These are phyloP conservation scores for Nephrotoma guestfalica DNA, from an alignment of 2,888 invertebrate species.

Conservation along the genomic window DNA sequence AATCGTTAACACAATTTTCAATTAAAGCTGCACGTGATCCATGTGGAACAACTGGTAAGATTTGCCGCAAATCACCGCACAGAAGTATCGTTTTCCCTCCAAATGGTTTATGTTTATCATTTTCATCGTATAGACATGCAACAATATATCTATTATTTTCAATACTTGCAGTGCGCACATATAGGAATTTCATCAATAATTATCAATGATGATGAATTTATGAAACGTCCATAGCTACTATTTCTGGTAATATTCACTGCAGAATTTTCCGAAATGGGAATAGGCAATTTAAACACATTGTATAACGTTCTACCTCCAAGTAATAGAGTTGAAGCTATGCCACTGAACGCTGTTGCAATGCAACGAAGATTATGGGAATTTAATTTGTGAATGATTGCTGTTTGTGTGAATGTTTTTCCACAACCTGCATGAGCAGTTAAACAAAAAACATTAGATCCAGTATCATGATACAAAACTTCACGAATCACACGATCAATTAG, in stretches of 20 bases:
- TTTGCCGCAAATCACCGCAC: no score
- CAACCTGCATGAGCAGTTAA: slow-evolving; percentile 8
- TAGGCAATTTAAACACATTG: slow-evolving; percentile 15
- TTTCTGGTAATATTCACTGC: background rate
- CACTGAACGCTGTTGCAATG: slow-evolving; percentile 8
- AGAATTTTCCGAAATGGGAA: slow-evolving; percentile 7
- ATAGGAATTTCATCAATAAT: slow-evolving; percentile 5
- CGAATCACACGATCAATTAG: slow-evolving; percentile 4
- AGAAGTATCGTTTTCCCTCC: no score
- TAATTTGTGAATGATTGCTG: slow-evolving; percentile 5
- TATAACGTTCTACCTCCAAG: slow-evolving; percentile 9
- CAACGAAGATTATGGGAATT: background rate
- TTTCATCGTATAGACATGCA: no score
- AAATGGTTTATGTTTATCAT: no score
- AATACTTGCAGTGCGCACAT: slow-evolving; percentile 4
- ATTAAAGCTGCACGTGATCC: background rate
- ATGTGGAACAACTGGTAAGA: no score
- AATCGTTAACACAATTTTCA: background rate
- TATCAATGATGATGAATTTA: background rate
- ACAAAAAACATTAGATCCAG: slow-evolving; percentile 8
- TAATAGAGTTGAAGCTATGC: slow-evolving; percentile 10
- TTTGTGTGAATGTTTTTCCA: background rate
- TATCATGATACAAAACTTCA: slow-evolving; percentile 5
- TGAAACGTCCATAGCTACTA: background rate
- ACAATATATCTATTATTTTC: no score